Conservation (phyloP, 1,140 invertebrate genomes). For the Caenorhabditis latens region DNA sequence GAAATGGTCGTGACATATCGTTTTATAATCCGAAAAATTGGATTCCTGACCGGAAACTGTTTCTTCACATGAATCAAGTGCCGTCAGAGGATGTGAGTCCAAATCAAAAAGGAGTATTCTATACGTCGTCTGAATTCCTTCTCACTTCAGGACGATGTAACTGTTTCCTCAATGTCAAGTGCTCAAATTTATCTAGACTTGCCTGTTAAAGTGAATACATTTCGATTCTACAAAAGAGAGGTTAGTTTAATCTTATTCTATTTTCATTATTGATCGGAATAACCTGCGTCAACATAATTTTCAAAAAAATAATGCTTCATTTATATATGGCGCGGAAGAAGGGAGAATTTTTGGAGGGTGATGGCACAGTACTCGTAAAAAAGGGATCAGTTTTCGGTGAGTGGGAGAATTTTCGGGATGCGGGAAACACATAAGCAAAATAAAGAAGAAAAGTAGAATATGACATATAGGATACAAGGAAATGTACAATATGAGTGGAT, state of each 20-base stretch:
- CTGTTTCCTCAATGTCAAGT: neutral
- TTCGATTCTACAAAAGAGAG: slow-evolving; percentile 14
- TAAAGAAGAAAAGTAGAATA: neutral
- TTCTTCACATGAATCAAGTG: slow-evolving; percentile 56
- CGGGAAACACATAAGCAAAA: neutral
- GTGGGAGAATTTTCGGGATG: neutral
- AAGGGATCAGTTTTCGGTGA: neutral
- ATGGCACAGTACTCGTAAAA: slow-evolving; percentile 39
- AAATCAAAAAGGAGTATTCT: neutral
- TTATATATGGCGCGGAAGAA: neutral
- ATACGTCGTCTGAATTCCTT: neutral
- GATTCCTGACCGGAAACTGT: slow-evolving; percentile 6
- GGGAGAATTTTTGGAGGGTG: neutral
- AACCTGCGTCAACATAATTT: neutral
- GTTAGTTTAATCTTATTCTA: neutral
- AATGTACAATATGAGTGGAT: slow-evolving; percentile 25
- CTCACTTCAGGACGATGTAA: slow-evolving; percentile 46
- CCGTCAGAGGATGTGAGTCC: slow-evolving; percentile 1
- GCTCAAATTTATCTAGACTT: slow-evolving; percentile 45
- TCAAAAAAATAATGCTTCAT: slow-evolving; percentile 27
- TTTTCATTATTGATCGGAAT: neutral
- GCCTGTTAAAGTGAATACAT: slow-evolving; percentile 3
- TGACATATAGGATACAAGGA: slow-evolving; percentile 35
- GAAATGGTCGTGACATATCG: neutral
- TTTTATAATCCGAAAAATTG: slow-evolving; percentile 50